These are phyloP conservation scores for Dicrurus megarhynchus DNA, from an alignment of 2,113 vertebrate genomes.

Conservation along the genomic window DNA sequence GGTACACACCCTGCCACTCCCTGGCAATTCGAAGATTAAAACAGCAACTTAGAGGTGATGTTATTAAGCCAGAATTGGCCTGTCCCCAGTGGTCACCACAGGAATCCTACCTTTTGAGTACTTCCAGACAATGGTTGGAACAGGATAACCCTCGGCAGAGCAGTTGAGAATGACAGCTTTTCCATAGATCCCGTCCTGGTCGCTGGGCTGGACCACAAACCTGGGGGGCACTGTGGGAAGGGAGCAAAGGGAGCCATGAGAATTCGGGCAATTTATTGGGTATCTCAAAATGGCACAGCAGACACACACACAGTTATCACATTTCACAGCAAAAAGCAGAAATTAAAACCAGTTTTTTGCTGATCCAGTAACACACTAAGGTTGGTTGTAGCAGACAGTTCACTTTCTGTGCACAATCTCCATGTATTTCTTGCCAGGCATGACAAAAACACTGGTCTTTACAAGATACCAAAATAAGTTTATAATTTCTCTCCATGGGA, in stretches of 20 bases:
- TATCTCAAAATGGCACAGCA: not conserved
- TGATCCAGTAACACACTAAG: not conserved
- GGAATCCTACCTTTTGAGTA: conserved; percentile 92
- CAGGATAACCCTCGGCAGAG: conserved; percentile 95
- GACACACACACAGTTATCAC: not conserved
- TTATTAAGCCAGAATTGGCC: not conserved
- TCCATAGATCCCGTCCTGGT: conserved; percentile 97
- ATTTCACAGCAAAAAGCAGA: accelerated
- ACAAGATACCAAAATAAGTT: not conserved
- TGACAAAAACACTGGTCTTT: not conserved
- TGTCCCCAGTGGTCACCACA: not conserved
- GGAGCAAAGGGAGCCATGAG: not conserved
- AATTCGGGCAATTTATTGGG: not conserved
- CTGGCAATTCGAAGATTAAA: not conserved
- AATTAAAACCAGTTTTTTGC: not conserved
- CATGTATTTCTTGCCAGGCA: not conserved
- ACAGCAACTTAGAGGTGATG: accelerated
- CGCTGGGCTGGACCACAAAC: conserved; percentile 96
- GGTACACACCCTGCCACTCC: not conserved
- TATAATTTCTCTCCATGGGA: not conserved
- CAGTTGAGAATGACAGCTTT: conserved; percentile 97
- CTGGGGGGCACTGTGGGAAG: conserved; percentile 87
- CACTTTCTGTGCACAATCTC: not conserved
- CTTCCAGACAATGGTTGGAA: conserved; percentile 97
- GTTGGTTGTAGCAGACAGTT: not conserved